Evolutionary conservation across 1,140 invertebrate genomes (phyloP).

Genomic region (Melanaphis sacchari): DNA sequence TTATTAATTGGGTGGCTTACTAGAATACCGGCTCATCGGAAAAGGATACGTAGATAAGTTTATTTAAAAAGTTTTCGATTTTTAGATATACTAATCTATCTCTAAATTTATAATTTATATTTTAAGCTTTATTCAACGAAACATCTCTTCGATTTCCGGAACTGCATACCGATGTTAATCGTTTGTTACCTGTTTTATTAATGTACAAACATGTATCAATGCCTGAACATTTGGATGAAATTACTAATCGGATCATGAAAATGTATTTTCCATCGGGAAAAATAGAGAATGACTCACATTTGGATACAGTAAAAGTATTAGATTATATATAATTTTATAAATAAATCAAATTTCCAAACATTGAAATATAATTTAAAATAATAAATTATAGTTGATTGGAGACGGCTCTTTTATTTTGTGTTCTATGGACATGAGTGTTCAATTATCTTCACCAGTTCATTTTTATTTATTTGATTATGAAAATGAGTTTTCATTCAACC

Average conservation of each 20-base stretch:
- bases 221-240: neutral
- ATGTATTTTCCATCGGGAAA: slow-evolving; percentile 6
- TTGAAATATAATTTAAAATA: neutral
- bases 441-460: neutral
- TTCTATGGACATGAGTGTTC: neutral
- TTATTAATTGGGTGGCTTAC: neutral
- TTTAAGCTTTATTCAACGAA: neutral
- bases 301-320: neutral
- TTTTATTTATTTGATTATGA: slow-evolving; percentile 46
- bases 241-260: neutral
- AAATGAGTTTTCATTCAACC: slow-evolving; percentile 38
- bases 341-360: neutral
- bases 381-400: slow-evolving; percentile 13
- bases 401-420: neutral
- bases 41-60: too few species aligned
- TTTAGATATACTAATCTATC: neutral
- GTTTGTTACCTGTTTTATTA: neutral
- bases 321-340: neutral
- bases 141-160: neutral
- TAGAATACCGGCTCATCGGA: neutral
- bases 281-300: neutral
- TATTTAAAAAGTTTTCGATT: neutral
- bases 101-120: neutral
- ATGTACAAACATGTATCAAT: slow-evolving; percentile 1
- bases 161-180: neutral